These are phyloP conservation scores for Mionectes olivaceus DNA, from an alignment of 2,797 vertebrate species.

Conservation along the genomic window DNA sequence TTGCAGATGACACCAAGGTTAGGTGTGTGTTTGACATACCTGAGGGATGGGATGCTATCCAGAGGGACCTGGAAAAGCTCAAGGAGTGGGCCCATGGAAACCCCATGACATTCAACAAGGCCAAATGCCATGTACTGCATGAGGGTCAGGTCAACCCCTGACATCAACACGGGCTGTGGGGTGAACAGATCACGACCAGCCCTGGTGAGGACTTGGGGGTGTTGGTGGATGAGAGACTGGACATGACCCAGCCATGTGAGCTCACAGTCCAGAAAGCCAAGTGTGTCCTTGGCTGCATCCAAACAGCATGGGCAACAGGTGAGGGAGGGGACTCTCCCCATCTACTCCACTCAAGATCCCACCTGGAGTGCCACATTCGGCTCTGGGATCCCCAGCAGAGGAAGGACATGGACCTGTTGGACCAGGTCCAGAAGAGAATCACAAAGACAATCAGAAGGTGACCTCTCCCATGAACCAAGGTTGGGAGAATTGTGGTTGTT, in stretches of 20 bases:
- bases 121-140: background rate
- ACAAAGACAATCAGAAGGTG: background rate
- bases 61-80: background rate
- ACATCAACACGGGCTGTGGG: accelerated
- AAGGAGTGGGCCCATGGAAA: background rate
- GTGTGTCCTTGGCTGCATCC: background rate
- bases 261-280: background rate
- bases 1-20: background rate
- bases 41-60: background rate
- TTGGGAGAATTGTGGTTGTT: background rate
- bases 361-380: background rate
- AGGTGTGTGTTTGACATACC: background rate
- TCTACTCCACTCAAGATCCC: background rate
- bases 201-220: background rate
- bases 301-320: background rate
- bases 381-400: background rate
- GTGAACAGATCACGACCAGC: background rate
- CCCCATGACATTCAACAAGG: accelerated
- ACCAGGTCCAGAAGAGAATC: accelerated
- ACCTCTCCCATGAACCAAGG: background rate
- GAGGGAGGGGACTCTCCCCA: background rate
- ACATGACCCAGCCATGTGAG: background rate
- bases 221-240: background rate
- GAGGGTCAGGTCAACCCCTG: accelerated
- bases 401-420: background rate